Conservation (phyloP, 37 sponge, comb jelly and placozoan genomes). For the Aplysina aerophoba region DNA sequence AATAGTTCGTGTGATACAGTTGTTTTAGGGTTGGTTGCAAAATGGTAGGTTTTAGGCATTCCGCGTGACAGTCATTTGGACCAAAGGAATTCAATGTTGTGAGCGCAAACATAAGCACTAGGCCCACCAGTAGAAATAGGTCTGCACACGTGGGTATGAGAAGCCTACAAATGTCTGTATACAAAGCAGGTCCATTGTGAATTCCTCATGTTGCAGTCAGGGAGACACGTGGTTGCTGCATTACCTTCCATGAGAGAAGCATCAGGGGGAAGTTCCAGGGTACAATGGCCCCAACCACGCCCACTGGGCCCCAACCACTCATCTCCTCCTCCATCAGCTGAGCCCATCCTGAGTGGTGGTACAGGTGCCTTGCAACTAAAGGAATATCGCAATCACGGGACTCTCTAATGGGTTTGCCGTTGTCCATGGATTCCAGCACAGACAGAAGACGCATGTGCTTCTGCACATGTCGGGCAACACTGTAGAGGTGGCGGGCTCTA, state of each 20-base stretch:
- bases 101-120: too few relatives aligned
- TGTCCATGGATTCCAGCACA: slow-evolving; percentile 93
- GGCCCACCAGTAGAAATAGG: too few relatives aligned
- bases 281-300: slow-evolving; percentile 94
- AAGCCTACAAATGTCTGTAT: too few relatives aligned
- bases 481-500: slow-evolving; percentile 83
- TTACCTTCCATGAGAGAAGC: slow-evolving; percentile 93
- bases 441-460: slow-evolving; percentile 91
- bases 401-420: slow-evolving; percentile 95
- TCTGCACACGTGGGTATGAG: too few relatives aligned
- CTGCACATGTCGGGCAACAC: slow-evolving; percentile 90
- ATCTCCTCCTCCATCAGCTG: slow-evolving; percentile 91
- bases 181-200: too few relatives aligned
- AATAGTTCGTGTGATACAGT: too few relatives aligned
- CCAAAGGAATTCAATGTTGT: too few relatives aligned
- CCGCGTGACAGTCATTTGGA: too few relatives aligned
- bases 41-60: too few relatives aligned
- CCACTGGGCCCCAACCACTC: slow-evolving; percentile 88
- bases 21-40: too few relatives aligned
- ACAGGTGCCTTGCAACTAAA: slow-evolving; percentile 86
- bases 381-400: slow-evolving; percentile 90
- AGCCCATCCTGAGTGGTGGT: slow-evolving; percentile 96
- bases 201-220: too few relatives aligned
- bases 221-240: too few relatives aligned
- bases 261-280: slow-evolving; percentile 98